Base-by-base conservation (phyloP, 1,140 invertebrate genomes). In the Oreohelix idahoensis region DNA sequence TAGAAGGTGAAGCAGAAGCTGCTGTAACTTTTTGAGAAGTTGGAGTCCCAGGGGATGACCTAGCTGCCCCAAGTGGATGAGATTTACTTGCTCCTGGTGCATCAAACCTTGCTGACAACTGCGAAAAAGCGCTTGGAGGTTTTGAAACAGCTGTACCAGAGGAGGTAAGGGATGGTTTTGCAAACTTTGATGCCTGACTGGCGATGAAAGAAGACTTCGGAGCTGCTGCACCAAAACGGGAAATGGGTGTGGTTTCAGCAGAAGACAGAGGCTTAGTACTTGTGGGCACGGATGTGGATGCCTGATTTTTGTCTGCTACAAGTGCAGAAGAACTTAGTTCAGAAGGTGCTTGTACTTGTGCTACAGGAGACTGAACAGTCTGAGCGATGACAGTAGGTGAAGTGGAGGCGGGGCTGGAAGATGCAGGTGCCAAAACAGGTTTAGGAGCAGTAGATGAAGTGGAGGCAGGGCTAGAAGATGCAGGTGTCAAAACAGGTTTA, bases 101-200 rank as follows among this genome's bases (percentile, higher is more conserved):
- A 49, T 84, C 66, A 82, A 84, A 84, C 5, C 75, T 53, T 13
- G 84, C 23, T 10, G 84, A 79, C 63, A 81, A 39, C 1, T 70
- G 49, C 23, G 70, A 71, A 23, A 84, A 38, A 13, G 70, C 53
- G 11, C 11, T 32, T 8, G 73, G 5, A 15, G 42, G 39, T 58
- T 63, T 83, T 13, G 80, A 53, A n/a, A 39, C 36, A 35, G 80
- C 32, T 29, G 26, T 39, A 71, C 51, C 69, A 69, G 80, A 35
- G 26, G 58, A 39, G 13, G 80, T n/a, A 11, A 69, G 17, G 0
- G 75, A 51, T 10, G 84, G 78, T 32, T 84, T 84, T 63, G 78
- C 79, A 78, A 84, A 84, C 36, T 66, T 51, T 42, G 79, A 42
- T n/a, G 58, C 75, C 63, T 81, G 84, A 23, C 79, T 75, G 1